phyloP scores from a whole-genome alignment of 2,888 invertebrate species.

The Tyria jacobaeae region DNA sequence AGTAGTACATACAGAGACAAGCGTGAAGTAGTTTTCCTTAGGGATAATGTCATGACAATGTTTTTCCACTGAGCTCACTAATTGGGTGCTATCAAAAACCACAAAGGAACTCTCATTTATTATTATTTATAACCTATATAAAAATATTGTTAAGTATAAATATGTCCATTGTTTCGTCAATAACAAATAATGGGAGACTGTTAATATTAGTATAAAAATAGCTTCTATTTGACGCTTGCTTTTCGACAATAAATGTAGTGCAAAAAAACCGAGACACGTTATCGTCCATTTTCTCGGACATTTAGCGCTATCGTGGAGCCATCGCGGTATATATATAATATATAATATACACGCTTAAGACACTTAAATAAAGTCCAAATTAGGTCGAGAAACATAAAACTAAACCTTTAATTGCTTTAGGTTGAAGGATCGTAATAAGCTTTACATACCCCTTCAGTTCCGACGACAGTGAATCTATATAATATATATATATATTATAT shows the following conservation, averaged over 20 bases:
- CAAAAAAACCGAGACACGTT: too few species aligned
- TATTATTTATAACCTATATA: constrained; percentile 16
- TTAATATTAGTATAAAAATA: background rate
- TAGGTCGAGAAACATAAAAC: too few species aligned
- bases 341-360: too few species aligned
- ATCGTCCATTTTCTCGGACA: too few species aligned
- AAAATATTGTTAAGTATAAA: constrained; percentile 30
- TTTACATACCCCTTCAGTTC: too few species aligned
- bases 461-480: too few species aligned
- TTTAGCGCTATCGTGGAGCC: too few species aligned
- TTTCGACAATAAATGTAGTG: background rate
- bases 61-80: constrained; percentile 30
- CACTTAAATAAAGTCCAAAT: too few species aligned
- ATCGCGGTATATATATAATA: too few species aligned
- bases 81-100: constrained; percentile 39
- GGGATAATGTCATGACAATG: constrained; percentile 38
- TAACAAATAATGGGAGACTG: constrained; percentile 26
- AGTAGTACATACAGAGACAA: background rate
- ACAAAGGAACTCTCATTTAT: constrained; percentile 19
- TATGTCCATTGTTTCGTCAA: constrained; percentile 30
- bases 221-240: background rate
- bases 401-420: too few species aligned
- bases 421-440: too few species aligned
- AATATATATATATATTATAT: too few species aligned
- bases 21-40: background rate